phyloP scores from a whole-genome alignment of 2,888 invertebrate genomes.

The Noctuana brunneofusca region DNA sequence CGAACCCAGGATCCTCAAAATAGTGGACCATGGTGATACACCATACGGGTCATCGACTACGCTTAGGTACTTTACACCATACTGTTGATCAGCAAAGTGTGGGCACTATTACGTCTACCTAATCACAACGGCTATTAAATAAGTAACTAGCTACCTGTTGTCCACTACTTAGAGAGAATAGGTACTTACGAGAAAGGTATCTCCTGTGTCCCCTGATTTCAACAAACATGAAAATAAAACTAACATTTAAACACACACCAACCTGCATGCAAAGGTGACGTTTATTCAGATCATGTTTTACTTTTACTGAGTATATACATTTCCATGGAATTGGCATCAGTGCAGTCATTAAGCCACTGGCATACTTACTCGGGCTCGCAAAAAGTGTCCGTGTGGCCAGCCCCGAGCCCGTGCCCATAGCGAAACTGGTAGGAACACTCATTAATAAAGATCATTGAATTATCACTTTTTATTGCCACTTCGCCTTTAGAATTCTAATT shows the following conservation, averaged over 20 bases:
- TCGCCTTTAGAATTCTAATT: background rate
- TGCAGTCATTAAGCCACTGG: constrained; percentile 3
- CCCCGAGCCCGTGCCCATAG: background rate
- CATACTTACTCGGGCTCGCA: background rate
- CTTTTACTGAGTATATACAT: background rate
- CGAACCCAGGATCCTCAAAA: no score
- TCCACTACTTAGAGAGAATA: no score
- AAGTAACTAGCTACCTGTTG: no score
- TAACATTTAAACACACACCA: background rate
- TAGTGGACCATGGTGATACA: no score
- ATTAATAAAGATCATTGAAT: constrained; percentile 7
- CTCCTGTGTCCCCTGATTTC: no score
- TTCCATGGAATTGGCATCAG: constrained; percentile 7
- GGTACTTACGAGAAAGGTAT: no score
- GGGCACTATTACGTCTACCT: no score
- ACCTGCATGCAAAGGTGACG: constrained; percentile 5
- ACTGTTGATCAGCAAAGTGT: no score
- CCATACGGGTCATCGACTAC: no score
- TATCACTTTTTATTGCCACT: background rate
- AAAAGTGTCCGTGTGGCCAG: background rate
- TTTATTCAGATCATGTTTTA: constrained; percentile 5
- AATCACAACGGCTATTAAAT: no score
- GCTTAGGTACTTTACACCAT: no score
- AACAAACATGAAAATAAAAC: background rate
- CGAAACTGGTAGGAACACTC: background rate